Evolutionary conservation across 2,113 vertebrate genomes (phyloP).

Genomic region (Crypturellus undulatus): DNA sequence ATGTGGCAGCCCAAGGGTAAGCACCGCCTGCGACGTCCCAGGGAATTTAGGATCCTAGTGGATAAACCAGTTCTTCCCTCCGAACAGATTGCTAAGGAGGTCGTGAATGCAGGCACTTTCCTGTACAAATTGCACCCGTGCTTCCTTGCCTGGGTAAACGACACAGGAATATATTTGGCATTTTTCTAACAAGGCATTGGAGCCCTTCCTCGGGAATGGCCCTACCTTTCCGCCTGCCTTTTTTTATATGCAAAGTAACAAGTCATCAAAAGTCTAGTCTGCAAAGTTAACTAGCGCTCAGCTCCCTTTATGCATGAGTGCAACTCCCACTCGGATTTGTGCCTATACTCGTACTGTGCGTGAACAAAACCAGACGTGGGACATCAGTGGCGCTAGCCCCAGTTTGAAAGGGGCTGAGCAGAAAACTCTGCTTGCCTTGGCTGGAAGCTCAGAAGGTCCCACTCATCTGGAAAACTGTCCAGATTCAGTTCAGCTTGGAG

Average conservation of each 20-base stretch:
- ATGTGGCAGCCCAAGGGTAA: background rate
- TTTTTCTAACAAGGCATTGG: background rate
- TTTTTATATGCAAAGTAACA: background rate
- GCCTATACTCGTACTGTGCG: background rate
- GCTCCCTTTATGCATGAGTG: background rate
- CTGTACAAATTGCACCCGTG: rapidly evolving
- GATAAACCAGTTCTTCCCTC: background rate
- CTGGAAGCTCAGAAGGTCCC: background rate
- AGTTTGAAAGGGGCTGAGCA: background rate
- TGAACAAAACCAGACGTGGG: background rate
- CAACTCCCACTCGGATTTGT: background rate
- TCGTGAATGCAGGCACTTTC: background rate
- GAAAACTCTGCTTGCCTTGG: background rate
- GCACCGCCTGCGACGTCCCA: background rate
- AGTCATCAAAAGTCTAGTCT: background rate
- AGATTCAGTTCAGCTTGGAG: background rate
- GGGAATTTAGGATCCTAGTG: background rate
- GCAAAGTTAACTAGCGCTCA: background rate
- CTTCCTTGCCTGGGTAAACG: rapidly evolving
- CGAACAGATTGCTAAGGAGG: background rate
- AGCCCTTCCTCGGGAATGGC: background rate
- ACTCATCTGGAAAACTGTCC: background rate
- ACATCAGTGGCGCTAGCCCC: background rate
- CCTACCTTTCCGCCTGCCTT: background rate
- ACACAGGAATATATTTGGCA: background rate